Percentiles rank a stretch among this genome's conserved stretches.
Conservation (phyloP, 1,140 invertebrate genomes). For the Eriosoma lanigerum region DNA sequence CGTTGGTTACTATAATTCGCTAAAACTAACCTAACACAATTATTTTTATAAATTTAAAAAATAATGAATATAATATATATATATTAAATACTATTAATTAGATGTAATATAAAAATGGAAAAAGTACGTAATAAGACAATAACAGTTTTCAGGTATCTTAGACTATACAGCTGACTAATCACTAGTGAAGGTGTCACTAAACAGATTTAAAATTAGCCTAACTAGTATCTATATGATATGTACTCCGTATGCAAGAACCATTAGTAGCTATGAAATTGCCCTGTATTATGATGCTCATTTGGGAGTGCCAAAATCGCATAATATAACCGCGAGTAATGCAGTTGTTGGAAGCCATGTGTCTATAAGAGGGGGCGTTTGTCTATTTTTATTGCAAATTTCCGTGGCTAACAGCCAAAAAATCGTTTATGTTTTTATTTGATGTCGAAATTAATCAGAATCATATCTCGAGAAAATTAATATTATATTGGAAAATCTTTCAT, state of each 20-base stretch:
- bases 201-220: constrained; percentile 17
- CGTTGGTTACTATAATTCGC: too few relatives aligned
- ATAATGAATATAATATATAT: too few relatives aligned
- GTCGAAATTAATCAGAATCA: neutral
- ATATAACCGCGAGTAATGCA: constrained; percentile 9
- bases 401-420: neutral
- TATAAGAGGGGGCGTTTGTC: constrained; percentile 19
- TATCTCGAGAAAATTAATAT: neutral
- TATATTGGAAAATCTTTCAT: neutral
- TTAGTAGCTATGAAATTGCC: neutral
- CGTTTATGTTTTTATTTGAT: constrained; percentile 21
- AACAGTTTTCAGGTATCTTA: neutral
- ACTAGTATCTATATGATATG: neutral
- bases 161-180: neutral
- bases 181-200: neutral
- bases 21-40: too few relatives aligned
- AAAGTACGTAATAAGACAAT: neutral
- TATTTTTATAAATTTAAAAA: too few relatives aligned
- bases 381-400: constrained; percentile 42
- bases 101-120: neutral
- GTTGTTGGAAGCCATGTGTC: constrained; percentile 15
- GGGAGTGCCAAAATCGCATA: constrained; percentile 26
- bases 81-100: too few relatives aligned
- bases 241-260: neutral
- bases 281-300: constrained; percentile 11